A percentile compares a stretch with the other conserved stretches of the same genome.
phyloP scores from a whole-genome alignment of 1,140 invertebrate genomes.

The Drosophila lini region DNA sequence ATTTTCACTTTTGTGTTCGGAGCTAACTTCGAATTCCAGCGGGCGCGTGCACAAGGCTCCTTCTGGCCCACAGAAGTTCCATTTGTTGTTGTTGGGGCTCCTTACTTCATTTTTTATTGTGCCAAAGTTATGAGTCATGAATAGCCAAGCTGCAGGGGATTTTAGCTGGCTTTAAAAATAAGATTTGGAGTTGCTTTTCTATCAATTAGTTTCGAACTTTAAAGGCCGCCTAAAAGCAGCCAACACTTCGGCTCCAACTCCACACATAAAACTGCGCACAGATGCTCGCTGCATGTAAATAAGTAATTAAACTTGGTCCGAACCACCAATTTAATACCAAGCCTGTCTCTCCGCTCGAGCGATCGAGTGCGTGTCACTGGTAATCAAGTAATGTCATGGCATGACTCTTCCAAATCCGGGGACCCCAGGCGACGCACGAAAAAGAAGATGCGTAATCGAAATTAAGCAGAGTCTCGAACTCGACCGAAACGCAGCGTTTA shows the following conservation, averaged over 20 bases:
- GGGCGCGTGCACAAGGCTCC: constrained; percentile 30
- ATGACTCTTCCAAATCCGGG: constrained; percentile 63
- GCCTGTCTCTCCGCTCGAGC: constrained; percentile 7
- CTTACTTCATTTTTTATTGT: constrained; percentile 26
- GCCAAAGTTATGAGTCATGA: constrained; percentile 10
- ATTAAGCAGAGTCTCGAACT: constrained; percentile 62
- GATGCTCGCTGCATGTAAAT: constrained; percentile 68
- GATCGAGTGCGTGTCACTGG: constrained; percentile 56
- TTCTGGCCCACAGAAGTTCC: constrained; percentile 30
- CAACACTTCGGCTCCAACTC: constrained; percentile 24
- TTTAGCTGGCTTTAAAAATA: constrained; percentile 2
- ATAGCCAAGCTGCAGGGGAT: constrained; percentile 6
- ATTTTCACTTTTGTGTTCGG: constrained; percentile 70
- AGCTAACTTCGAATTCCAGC: constrained; percentile 51
- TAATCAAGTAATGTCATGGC: constrained; percentile 79
- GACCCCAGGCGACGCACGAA: neutral
- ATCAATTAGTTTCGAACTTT: neutral
- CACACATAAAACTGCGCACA: constrained; percentile 39
- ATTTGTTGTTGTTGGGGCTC: constrained; percentile 4
- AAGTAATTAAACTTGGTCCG: constrained; percentile 79
- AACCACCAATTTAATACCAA: constrained; percentile 42
- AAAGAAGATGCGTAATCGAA: constrained; percentile 67
- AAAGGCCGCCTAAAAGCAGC: constrained; percentile 67
- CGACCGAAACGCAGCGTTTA: constrained; percentile 51
- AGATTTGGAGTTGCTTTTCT: neutral